Conservation (phyloP, 1,140 invertebrate genomes). For the Maniola jurtina region DNA sequence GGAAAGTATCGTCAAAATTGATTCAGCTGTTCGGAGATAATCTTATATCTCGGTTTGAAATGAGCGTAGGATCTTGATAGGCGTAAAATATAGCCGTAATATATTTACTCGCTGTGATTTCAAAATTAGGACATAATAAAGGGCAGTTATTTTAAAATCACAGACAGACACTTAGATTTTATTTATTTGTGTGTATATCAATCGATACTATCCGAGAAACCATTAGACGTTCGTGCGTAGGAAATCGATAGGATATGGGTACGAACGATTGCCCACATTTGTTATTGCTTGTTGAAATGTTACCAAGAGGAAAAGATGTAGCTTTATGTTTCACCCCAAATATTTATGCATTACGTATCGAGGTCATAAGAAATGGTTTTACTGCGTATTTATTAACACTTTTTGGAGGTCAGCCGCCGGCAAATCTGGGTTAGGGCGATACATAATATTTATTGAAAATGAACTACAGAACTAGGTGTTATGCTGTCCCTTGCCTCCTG, state of each 20-base stretch:
- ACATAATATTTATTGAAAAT: neutral
- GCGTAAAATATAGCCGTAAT: too few relatives aligned
- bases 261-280: neutral
- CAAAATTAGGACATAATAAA: too few relatives aligned
- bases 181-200: too few relatives aligned
- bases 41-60: too few relatives aligned
- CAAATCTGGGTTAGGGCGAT: neutral
- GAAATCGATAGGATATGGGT: neutral
- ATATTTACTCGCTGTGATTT: too few relatives aligned
- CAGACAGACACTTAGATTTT: too few relatives aligned
- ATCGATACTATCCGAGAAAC: neutral
- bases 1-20: too few relatives aligned
- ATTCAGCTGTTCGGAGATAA: too few relatives aligned
- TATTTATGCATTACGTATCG: conserved; percentile 4
- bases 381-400: neutral
- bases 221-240: neutral
- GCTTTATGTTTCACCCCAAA: neutral
- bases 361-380: neutral
- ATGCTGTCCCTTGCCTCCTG: too few relatives aligned
- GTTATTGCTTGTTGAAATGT: neutral
- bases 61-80: too few relatives aligned
- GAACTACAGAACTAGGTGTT: neutral
- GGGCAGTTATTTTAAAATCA: too few relatives aligned
- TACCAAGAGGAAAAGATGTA: neutral
- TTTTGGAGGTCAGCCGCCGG: neutral